Conservation (phyloP, 1,140 invertebrate genomes). For the Anastatus disparis region DNA sequence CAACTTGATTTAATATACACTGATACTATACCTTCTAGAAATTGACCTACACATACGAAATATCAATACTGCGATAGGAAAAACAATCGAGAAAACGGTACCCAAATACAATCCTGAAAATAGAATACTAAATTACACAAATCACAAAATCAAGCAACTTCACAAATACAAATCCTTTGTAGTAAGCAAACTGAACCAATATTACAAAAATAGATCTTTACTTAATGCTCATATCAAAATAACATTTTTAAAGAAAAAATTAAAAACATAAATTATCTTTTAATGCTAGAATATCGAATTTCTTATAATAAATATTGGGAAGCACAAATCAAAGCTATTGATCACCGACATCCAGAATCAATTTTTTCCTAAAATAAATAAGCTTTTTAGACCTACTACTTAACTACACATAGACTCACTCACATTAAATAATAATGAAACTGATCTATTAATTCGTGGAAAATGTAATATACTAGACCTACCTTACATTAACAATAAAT, state of each 20-base stretch:
- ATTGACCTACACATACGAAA: not conserved
- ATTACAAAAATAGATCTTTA: not conserved
- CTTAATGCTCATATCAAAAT: not conserved
- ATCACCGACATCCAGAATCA: not conserved
- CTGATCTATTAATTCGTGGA: not conserved
- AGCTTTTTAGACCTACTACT: not conserved
- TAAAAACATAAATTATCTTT: not conserved
- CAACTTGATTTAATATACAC: not conserved
- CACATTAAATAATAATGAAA: not conserved
- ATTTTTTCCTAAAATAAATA: constrained; percentile 2
- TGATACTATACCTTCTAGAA: constrained; percentile 4
- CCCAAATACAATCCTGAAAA: not conserved
- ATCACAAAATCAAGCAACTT: not conserved
- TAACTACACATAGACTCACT: not conserved
- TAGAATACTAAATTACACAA: not conserved
- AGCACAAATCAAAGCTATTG: not conserved
- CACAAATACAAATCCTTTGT: constrained; percentile 11
- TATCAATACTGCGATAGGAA: not conserved
- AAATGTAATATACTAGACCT: not conserved
- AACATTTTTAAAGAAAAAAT: not conserved
- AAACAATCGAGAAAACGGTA: not conserved
- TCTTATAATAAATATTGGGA: not conserved
- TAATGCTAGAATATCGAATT: not conserved
- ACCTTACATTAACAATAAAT: not conserved
- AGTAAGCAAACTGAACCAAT: not conserved